Percentiles rank a stretch among this genome's conserved stretches.
phyloP scores from a whole-genome alignment of 2,113 vertebrate genomes.

The Cairina moschata region DNA sequence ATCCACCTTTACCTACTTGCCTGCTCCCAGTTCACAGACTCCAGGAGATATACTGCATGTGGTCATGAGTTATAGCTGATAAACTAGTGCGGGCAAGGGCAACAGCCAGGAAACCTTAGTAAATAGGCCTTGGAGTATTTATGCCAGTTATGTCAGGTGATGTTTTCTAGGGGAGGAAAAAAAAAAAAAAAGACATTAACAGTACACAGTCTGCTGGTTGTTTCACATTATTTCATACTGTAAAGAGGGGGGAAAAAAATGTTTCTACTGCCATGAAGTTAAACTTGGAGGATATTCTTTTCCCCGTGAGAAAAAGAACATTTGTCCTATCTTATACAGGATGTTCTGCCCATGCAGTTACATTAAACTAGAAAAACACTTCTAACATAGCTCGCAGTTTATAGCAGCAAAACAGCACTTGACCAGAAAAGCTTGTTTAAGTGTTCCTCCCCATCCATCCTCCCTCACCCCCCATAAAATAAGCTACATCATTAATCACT shows the following conservation, averaged over 20 bases:
- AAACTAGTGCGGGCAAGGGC: background rate
- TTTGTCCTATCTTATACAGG: background rate
- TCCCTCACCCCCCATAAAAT: constrained; percentile 30
- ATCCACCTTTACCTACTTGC: background rate
- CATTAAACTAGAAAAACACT: background rate
- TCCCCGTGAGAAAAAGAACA: background rate
- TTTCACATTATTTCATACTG: background rate
- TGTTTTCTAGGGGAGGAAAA: background rate
- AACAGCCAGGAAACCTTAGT: background rate
- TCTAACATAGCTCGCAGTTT: background rate
- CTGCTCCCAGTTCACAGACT: background rate
- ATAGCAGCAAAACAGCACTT: background rate
- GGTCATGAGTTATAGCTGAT: background rate
- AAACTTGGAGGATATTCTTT: background rate
- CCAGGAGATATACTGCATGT: background rate
- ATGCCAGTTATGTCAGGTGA: background rate
- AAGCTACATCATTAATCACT: constrained; percentile 32
- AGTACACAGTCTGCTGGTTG: background rate
- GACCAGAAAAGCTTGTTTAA: constrained; percentile 26
- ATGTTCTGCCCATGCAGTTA: background rate
- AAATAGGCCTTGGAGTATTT: background rate
- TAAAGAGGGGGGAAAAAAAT: background rate
- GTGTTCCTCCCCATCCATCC: background rate
- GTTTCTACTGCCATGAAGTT: background rate
- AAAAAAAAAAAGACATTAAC: background rate